Conservation (phyloP, 2,113 vertebrate species). For the Andinoacara biseriatus region DNA sequence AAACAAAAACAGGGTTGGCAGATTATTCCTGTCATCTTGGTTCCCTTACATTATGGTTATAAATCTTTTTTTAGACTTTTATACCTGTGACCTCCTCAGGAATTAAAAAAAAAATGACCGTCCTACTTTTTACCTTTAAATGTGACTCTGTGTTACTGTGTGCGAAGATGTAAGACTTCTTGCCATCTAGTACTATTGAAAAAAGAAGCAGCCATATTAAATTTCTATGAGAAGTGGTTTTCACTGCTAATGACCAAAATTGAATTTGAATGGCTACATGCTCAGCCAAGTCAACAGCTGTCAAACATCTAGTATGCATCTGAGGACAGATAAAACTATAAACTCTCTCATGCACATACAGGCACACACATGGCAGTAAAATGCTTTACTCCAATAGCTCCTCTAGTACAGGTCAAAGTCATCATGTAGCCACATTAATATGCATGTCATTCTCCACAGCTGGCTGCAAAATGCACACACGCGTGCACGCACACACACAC, state of each 20-base stretch:
- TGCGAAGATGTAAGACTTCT: neutral
- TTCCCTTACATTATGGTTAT: no score
- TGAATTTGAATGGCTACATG: constrained; percentile 58
- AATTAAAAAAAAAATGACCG: no score
- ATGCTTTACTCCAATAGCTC: constrained; percentile 53
- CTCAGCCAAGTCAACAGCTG: constrained; percentile 73
- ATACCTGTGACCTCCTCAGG: no score
- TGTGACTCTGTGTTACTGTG: neutral
- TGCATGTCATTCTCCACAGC: constrained; percentile 69
- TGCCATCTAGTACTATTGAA: neutral
- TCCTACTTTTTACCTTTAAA: neutral
- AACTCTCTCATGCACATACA: constrained; percentile 66
- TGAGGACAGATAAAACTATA: constrained; percentile 65
- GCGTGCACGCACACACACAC: neutral
- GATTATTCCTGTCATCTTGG: no score
- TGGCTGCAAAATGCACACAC: constrained; percentile 55
- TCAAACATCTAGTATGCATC: constrained; percentile 66
- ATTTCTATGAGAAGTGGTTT: constrained; percentile 48
- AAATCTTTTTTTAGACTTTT: neutral
- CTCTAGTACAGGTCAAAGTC: constrained; percentile 70
- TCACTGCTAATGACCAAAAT: constrained; percentile 55
- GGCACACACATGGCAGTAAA: constrained; percentile 46
- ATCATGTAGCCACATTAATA: constrained; percentile 68
- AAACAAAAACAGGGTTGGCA: no score
- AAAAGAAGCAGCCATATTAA: constrained; percentile 28